Base-by-base conservation (phyloP, 2,113 vertebrate species). In the Pedionomus torquatus region DNA sequence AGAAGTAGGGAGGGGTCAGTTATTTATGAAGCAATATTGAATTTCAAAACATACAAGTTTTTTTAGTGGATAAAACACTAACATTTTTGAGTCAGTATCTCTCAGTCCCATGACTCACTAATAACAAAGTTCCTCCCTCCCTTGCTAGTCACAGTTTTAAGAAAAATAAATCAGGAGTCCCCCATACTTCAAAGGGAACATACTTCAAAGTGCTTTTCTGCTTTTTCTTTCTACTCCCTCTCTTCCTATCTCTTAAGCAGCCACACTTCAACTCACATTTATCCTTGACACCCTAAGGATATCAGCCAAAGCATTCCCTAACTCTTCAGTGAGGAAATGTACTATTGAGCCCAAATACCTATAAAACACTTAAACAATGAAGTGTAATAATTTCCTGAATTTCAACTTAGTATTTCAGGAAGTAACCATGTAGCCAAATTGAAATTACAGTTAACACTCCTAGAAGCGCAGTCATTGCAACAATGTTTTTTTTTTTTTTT, bases 171-270 rank as follows among this genome's bases (percentile, higher is more conserved):
- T 92, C 90, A 83, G 72, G 5, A 93, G 51, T 46, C 64, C 52
- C 30, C 28, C 30, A 46, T 23, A 93, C 95, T 96, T 96, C 95
- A 95, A 96, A 96, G 93, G 16, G 54, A 91, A 58, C 30, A 60
- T 21, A 96, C 95, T 93, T 96, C 96, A 96, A 97, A 96, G 92
- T 48, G n/a, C 23, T 64, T 31, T 77, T 86, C 76, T 72, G 81
- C 43, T 90, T 69, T 31, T 68, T 74, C 76, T 66, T 91, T 78
- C 54, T 60, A 37, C 68, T 86, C 69, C 48, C 85, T 83, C 87
- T 94, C 87, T 35, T 91, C 76, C 90, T 91, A 94, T 91, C 94
- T 95, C 76, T 83, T 51, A 83, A 80, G 76, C 72, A 88, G 83
- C 48, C 55, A 86, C 80, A 74, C 76, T 95, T 94, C 79, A 93